These are phyloP conservation scores for Lethrus apterus DNA, from an alignment of 1,140 invertebrate genomes.

Conservation along the genomic window DNA sequence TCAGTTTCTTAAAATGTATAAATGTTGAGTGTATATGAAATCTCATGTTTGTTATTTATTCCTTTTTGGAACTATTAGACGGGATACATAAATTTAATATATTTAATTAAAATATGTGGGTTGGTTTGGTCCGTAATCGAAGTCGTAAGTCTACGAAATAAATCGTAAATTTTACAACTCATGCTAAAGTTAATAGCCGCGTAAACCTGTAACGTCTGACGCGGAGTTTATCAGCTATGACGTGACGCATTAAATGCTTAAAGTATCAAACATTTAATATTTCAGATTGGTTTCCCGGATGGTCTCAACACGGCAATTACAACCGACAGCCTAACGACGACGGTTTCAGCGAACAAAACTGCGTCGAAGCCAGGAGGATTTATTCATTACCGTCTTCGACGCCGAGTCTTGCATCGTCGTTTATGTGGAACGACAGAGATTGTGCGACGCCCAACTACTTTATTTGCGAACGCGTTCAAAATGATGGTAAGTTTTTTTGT, in stretches of 20 bases:
- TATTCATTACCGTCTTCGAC: slow-evolving; percentile 49
- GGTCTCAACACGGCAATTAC: slow-evolving; percentile 52
- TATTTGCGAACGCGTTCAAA: slow-evolving; percentile 56
- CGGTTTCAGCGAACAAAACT: slow-evolving; percentile 67
- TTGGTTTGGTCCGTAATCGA: neutral
- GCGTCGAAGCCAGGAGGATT: slow-evolving; percentile 63
- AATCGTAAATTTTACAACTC: too few species aligned
- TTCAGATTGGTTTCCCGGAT: slow-evolving; percentile 75
- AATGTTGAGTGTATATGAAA: too few species aligned
- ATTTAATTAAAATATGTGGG: too few species aligned
- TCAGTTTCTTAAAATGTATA: too few species aligned
- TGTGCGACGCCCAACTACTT: slow-evolving; percentile 63
- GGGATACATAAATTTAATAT: too few species aligned
- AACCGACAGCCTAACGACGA: slow-evolving; percentile 74
- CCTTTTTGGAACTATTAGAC: too few species aligned
- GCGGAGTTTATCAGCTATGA: too few species aligned
- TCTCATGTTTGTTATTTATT: too few species aligned
- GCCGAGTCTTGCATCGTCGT: slow-evolving; percentile 42
- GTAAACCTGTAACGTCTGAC: too few species aligned
- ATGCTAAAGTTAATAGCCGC: too few species aligned
- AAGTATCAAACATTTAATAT: slow-evolving; percentile 11
- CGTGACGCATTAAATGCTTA: too few species aligned
- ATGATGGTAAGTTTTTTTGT: slow-evolving; percentile 43
- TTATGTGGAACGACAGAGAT: slow-evolving; percentile 72
- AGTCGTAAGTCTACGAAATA: neutral